Percentiles rank a stretch among this genome's conserved stretches.
Conservation (phyloP, 2,113 vertebrate genomes). For the Guaruba guarouba region DNA sequence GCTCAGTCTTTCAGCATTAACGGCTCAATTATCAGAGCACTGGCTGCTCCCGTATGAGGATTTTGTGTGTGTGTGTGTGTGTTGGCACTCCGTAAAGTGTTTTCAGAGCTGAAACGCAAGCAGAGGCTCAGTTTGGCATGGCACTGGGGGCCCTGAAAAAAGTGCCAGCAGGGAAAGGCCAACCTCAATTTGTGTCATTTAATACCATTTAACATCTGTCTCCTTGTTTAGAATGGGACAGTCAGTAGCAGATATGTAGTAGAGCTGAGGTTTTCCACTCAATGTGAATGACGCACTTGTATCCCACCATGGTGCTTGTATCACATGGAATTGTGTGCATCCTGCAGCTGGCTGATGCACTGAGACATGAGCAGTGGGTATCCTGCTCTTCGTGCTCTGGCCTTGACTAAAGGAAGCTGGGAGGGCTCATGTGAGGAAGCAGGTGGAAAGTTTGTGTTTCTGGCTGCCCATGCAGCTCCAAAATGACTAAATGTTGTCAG, state of each 20-base stretch:
- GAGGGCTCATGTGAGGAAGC: not conserved
- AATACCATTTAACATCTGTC: not conserved
- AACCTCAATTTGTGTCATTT: not conserved
- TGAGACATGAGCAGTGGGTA: too few species aligned
- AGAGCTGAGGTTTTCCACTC: not conserved
- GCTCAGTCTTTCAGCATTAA: not conserved
- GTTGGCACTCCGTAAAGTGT: not conserved
- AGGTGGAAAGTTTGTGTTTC: not conserved
- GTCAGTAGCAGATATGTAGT: not conserved
- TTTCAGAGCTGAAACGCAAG: not conserved
- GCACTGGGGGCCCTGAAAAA: not conserved
- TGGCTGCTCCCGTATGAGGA: not conserved
- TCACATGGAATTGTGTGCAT: rapidly evolving
- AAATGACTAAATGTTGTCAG: not conserved
- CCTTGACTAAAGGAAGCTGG: not conserved
- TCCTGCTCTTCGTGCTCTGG: not conserved
- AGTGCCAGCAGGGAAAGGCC: not conserved
- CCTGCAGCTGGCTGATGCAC: not conserved
- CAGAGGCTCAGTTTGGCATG: not conserved
- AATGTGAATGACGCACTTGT: not conserved
- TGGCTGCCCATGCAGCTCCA: not conserved
- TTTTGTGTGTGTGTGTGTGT: not conserved
- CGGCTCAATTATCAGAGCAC: not conserved
- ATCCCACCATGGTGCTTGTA: rapidly evolving
- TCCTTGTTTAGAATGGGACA: not conserved